A percentile compares a stretch with the other conserved stretches of the same genome.
Conservation (phyloP, 2,113 vertebrate species). For the Phyllostomus hastatus region DNA sequence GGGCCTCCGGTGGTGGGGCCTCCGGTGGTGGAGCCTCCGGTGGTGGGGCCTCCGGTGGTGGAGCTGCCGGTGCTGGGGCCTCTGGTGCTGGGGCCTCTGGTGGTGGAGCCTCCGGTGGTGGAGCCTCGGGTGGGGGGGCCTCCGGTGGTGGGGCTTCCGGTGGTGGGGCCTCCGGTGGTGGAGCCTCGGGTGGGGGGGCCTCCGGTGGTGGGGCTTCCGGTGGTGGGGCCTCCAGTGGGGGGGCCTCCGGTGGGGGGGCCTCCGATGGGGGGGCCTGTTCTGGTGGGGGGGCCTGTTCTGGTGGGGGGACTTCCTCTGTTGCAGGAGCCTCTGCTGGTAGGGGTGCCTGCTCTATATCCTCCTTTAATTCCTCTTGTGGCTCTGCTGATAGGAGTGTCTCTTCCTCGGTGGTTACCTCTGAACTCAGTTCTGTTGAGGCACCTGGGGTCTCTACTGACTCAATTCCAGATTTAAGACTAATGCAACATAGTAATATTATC, state of each 20-base stretch:
- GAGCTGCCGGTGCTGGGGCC: rapidly evolving
- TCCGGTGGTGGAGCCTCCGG: rapidly evolving
- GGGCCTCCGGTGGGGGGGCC: rapidly evolving
- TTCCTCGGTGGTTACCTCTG: neutral
- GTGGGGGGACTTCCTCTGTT: neutral
- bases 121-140: rapidly evolving
- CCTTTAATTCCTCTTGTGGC: rapidly evolving
- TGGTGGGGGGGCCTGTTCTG: neutral
- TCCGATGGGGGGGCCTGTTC: neutral
- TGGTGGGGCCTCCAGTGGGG: rapidly evolving
- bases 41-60: rapidly evolving
- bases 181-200: neutral
- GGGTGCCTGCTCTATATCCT: neutral
- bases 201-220: too few species aligned
- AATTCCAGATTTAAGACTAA: neutral
- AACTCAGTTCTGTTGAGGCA: neutral
- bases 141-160: rapidly evolving
- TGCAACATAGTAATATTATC: neutral
- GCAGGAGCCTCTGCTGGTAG: neutral
- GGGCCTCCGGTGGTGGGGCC: rapidly evolving
- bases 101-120: rapidly evolving
- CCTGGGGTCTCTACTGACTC: neutral
- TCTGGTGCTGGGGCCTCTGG: too few species aligned
- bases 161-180: rapidly evolving
- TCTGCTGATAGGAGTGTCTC: neutral